Base-by-base conservation (phyloP, 2,888 invertebrate genomes). In the Crepidodera aurea region DNA sequence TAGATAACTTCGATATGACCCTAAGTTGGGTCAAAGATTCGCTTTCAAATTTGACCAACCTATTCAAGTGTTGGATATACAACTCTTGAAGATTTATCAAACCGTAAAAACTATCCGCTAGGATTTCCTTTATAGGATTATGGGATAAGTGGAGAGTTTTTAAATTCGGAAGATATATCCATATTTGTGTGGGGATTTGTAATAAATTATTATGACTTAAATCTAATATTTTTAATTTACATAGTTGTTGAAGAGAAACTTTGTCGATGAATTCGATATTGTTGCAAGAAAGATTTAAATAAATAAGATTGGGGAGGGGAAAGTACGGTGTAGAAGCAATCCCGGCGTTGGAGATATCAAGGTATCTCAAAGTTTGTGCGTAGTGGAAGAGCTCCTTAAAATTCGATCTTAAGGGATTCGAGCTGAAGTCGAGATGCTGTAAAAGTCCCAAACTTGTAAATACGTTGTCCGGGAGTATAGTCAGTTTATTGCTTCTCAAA, bases 371-470 rank as follows among this genome's bases (percentile, higher is more conserved):
- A 75, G 90, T 90, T 58, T 92, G 93, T 51, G 93, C 87, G 81
- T 93, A 93, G 77, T 94, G 90, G 77, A 94, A 92, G 51, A 94
- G 85, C 81, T 94, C 93, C 76, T 93, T 92, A 77, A 93, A 89
- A 83, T 93, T 93, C 65, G 94, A 92, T 72, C 93, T 89, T 67
- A 94, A 83, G 34, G 88, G 87, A 82, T 94, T 94, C 69, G 87
- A 88, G 69, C 92, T 90, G 51, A 95, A 83, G 81, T 94, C 93
- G 73, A 95, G 83, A 72, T 88, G 88, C 70, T 94, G 87, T 64
- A 94, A 82, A 69, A 90, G 89, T 40, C 90, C 89, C 55, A 94
- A 84, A 75, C 92, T 91, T 18, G 90, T 90, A 79, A 95, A 94
- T 16, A 93, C 93, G 78, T 93, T 94, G 81, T 94, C 94, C 1